phyloP scores from a whole-genome alignment of 2,797 vertebrate genomes.

The Vireo griseus region DNA sequence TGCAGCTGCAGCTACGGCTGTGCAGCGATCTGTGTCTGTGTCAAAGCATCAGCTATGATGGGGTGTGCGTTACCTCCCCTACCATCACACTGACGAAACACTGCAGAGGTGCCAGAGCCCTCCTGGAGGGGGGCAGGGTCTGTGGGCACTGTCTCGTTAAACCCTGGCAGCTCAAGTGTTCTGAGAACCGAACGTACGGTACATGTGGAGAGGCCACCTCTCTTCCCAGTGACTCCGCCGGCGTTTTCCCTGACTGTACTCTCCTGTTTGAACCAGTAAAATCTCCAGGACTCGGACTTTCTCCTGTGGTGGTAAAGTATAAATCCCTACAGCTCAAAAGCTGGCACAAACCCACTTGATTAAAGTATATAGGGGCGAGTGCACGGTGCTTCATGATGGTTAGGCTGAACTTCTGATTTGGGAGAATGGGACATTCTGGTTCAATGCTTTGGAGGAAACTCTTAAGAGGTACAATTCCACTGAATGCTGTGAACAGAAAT shows the following conservation, averaged over 20 bases:
- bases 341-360: not conserved
- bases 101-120: rapidly evolving
- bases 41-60: rapidly evolving
- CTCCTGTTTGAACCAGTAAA: not conserved
- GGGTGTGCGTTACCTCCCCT: not conserved
- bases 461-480: not conserved
- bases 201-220: rapidly evolving
- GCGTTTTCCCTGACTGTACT: not conserved
- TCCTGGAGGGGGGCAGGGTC: not conserved
- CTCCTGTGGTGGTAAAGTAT: not conserved
- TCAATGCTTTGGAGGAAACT: not conserved
- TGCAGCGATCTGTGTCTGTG: not conserved
- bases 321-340: not conserved
- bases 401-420: not conserved
- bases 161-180: not conserved
- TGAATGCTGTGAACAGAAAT: not conserved
- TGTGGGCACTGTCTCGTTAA: not conserved
- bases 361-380: not conserved
- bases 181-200: rapidly evolving
- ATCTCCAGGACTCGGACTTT: not conserved
- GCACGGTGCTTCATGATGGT: rapidly evolving
- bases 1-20: not conserved
- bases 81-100: rapidly evolving
- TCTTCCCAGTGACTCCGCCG: not conserved
- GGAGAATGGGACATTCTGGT: not conserved